A percentile compares a stretch with the other conserved stretches of the same genome.
phyloP scores from a whole-genome alignment of 2,797 vertebrate species.

The Poecilia gillii region DNA sequence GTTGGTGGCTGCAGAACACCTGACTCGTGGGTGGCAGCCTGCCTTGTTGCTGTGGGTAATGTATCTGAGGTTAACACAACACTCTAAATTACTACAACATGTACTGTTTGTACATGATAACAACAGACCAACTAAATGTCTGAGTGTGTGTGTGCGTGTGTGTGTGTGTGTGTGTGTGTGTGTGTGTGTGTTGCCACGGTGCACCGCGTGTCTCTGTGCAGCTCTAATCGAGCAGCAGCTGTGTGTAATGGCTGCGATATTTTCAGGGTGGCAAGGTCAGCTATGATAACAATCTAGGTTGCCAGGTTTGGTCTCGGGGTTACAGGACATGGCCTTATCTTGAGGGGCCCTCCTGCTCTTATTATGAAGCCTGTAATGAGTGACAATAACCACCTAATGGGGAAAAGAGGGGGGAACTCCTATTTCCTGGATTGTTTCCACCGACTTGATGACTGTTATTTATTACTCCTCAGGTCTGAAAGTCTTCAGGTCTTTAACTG shows the following conservation, averaged over 20 bases:
- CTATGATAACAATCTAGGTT: constrained; percentile 70
- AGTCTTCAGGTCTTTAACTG: neutral
- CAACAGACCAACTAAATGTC: constrained; percentile 18
- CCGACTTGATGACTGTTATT: constrained; percentile 39
- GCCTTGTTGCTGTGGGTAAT: constrained; percentile 40
- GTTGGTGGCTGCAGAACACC: constrained; percentile 33
- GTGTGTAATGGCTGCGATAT: constrained; percentile 77
- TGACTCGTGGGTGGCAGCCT: constrained; percentile 52
- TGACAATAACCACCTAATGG: constrained; percentile 73
- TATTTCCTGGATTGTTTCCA: constrained; percentile 56
- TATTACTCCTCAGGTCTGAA: constrained; percentile 28
- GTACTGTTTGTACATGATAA: constrained; percentile 45
- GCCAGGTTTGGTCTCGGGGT: constrained; percentile 67
- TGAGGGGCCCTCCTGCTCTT: constrained; percentile 60
- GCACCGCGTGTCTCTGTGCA: constrained; percentile 35
- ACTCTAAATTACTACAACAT: constrained; percentile 69
- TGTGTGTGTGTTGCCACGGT: constrained; percentile 28
- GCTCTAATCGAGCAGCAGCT: constrained; percentile 73
- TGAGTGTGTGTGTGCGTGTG: constrained; percentile 16
- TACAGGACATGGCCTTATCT: constrained; percentile 72
- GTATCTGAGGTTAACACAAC: constrained; percentile 69
- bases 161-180: constrained; percentile 21
- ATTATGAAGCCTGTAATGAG: constrained; percentile 80
- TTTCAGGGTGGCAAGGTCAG: constrained; percentile 71
- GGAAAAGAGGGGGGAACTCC: constrained; percentile 26